Conservation (phyloP, 2,113 vertebrate genomes). For the Megaleporinus macrocephalus region DNA sequence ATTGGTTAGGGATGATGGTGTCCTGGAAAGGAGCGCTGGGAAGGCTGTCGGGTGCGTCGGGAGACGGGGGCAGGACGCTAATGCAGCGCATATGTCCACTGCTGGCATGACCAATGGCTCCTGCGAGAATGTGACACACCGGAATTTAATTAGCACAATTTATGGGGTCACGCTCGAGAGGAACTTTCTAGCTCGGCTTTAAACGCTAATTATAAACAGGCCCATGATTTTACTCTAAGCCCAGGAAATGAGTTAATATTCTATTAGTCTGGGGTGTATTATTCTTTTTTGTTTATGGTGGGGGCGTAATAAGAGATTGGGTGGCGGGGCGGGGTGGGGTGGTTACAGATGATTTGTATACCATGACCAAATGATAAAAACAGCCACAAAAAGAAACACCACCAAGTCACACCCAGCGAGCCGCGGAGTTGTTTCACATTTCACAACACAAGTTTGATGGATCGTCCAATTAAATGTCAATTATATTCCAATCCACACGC, state of each 20-base stretch:
- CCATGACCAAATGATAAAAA: neutral
- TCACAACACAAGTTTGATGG: neutral
- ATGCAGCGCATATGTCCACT: constrained; percentile 36
- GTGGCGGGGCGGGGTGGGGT: neutral
- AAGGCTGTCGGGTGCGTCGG: neutral
- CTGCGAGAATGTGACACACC: constrained; percentile 12
- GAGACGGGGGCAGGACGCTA: constrained; percentile 24
- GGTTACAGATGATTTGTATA: constrained; percentile 24
- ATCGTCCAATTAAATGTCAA: constrained; percentile 43
- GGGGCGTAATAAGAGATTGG: neutral
- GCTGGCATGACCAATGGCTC: constrained; percentile 19
- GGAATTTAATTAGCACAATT: constrained; percentile 46
- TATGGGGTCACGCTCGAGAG: constrained; percentile 37
- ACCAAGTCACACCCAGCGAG: constrained; percentile 17
- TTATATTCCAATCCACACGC: constrained; percentile 10
- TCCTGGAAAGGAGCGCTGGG: neutral
- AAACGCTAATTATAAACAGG: constrained; percentile 17
- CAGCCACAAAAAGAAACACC: neutral
- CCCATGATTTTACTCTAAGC: constrained; percentile 38
- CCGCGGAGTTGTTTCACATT: neutral
- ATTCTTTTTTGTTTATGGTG: neutral
- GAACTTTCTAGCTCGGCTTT: constrained; percentile 7
- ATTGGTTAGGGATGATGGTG: neutral
- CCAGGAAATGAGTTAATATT: constrained; percentile 31
- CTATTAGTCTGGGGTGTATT: neutral